Evolutionary conservation across 2,888 invertebrate species (phyloP).

Genomic region (Parasteatoda lunata): DNA sequence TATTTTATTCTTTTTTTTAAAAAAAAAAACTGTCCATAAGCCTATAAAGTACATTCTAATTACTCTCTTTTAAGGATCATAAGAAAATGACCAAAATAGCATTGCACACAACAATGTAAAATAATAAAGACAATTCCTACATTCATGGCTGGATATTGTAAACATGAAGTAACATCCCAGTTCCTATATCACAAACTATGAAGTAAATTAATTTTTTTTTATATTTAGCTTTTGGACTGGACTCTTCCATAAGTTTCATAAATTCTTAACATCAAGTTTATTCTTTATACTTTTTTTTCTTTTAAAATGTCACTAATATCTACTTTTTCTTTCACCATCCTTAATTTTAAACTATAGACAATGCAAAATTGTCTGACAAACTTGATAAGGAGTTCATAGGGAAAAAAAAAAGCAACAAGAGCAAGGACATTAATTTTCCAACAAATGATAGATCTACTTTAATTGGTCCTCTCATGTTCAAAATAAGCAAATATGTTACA

Average conservation of each 20-base stretch:
- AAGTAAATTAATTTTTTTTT: too few relatives aligned
- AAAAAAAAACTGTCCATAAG: too few relatives aligned
- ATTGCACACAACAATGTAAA: too few relatives aligned
- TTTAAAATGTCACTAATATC: conserved; percentile 85
- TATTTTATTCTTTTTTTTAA: too few relatives aligned
- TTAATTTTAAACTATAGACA: conserved; percentile 81
- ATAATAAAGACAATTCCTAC: too few relatives aligned
- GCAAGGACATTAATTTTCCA: conserved; percentile 83
- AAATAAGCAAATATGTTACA: conserved; percentile 76
- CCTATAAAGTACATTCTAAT: too few relatives aligned
- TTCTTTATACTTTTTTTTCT: conserved; percentile 34
- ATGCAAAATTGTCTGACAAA: conserved; percentile 85
- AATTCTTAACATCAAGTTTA: conserved; percentile 63
- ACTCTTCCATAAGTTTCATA: conserved; percentile 69
- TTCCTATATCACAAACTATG: too few relatives aligned
- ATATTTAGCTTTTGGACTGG: conserved; percentile 28
- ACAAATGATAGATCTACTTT: conserved; percentile 82
- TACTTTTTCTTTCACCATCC: conserved; percentile 80
- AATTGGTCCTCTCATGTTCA: conserved; percentile 85
- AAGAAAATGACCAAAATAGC: too few relatives aligned
- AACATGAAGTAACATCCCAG: too few relatives aligned
- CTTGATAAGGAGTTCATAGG: conserved; percentile 83
- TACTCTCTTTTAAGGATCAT: too few relatives aligned
- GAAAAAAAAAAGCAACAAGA: conserved; percentile 82
- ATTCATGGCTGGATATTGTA: too few relatives aligned